Percentiles rank a stretch among this genome's conserved stretches.
phyloP scores from a whole-genome alignment of 2,888 invertebrate species.

The Tetropium fuscum region DNA sequence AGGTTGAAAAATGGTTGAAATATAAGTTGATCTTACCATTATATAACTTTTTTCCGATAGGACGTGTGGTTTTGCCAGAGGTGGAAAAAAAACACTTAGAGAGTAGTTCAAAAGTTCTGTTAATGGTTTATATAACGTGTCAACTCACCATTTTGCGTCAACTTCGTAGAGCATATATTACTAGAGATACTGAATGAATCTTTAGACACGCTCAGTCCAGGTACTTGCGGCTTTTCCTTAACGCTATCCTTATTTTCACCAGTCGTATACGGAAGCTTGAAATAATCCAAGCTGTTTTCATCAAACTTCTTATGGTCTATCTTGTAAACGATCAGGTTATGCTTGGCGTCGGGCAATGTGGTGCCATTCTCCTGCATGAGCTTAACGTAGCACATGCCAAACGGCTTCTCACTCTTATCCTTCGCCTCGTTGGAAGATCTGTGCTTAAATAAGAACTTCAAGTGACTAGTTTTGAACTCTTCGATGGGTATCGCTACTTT shows the following conservation, averaged over 20 bases:
- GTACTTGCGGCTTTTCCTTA: slow-evolving; percentile 66
- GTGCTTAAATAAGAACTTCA: slow-evolving; percentile 89
- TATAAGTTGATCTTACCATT: no score
- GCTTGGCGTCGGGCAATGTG: slow-evolving; percentile 84
- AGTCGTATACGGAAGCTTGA: slow-evolving; percentile 77
- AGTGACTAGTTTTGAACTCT: slow-evolving; percentile 88
- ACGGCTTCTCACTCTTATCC: slow-evolving; percentile 90
- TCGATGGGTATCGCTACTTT: slow-evolving; percentile 91
- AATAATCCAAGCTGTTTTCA: slow-evolving; percentile 73
- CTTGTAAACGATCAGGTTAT: slow-evolving; percentile 87
- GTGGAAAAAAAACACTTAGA: no score
- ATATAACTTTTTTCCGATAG: no score
- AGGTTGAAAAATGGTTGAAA: background rate
- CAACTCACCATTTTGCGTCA: slow-evolving; percentile 89
- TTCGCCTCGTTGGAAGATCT: slow-evolving; percentile 93
- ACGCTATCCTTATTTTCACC: slow-evolving; percentile 70
- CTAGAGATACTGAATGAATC: slow-evolving; percentile 86
- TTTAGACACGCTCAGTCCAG: slow-evolving; percentile 75
- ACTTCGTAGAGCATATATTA: slow-evolving; percentile 90
- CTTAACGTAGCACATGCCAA: slow-evolving; percentile 88
- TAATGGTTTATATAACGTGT: no score
- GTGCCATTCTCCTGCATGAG: slow-evolving; percentile 94
- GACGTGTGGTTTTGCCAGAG: no score
- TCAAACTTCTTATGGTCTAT: slow-evolving; percentile 77
- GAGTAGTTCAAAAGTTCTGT: no score